phyloP scores from a whole-genome alignment of 2,797 vertebrate genomes.

The Pteronotus mesoamericanus region DNA sequence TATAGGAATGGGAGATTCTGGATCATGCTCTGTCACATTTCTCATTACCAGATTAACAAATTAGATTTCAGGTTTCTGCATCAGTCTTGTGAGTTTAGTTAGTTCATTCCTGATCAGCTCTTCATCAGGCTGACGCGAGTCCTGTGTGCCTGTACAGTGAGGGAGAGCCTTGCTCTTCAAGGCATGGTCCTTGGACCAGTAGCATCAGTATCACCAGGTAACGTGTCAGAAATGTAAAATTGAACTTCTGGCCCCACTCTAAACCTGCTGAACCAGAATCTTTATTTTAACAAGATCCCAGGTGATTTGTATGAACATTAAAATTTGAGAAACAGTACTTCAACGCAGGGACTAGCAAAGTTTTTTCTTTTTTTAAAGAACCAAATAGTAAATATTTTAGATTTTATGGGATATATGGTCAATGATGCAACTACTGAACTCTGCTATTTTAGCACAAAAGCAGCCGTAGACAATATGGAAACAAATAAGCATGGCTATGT shows the following conservation, averaged over 20 bases:
- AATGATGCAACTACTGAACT: neutral
- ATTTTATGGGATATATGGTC: neutral
- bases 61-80: neutral
- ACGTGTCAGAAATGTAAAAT: neutral
- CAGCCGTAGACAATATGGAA: neutral
- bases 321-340: neutral
- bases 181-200: neutral
- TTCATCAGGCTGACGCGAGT: neutral
- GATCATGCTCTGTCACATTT: neutral
- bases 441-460: neutral
- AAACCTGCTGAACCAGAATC: neutral
- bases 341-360: neutral
- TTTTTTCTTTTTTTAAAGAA: slow-evolving; percentile 3
- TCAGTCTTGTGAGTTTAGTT: neutral
- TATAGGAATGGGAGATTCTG: neutral
- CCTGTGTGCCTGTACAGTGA: neutral
- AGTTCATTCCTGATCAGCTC: neutral
- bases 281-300: neutral
- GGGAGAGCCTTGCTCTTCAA: neutral
- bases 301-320: neutral
- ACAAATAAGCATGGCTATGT: neutral
- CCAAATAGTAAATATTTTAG: neutral
- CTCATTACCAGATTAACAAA: neutral
- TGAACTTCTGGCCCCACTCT: neutral
- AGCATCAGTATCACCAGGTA: neutral